These are phyloP conservation scores for Cossypha polioptera DNA, from an alignment of 2,797 vertebrate genomes.

Conservation along the genomic window DNA sequence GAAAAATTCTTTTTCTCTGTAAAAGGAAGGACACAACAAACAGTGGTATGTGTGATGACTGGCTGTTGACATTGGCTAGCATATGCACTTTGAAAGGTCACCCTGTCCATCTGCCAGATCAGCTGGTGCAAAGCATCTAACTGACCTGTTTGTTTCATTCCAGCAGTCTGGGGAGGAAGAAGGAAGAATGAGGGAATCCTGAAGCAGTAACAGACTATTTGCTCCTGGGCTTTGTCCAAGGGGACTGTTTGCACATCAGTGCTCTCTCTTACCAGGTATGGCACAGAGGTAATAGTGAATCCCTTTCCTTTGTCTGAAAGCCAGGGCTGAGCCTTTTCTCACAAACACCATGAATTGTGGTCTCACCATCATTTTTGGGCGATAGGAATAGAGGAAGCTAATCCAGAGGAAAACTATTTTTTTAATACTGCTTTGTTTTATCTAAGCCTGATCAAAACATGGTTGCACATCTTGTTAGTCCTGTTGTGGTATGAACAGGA, in stretches of 20 bases:
- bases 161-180: neutral
- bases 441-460: neutral
- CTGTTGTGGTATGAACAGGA: neutral
- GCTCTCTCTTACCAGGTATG: neutral
- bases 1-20: neutral
- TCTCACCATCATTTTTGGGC: neutral
- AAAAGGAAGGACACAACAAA: neutral
- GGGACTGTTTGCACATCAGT: neutral
- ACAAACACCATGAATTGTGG: neutral
- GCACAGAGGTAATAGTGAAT: neutral
- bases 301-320: neutral
- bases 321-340: neutral
- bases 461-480: neutral
- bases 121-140: neutral
- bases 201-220: neutral
- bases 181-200: neutral
- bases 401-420: neutral
- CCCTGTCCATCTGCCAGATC: neutral
- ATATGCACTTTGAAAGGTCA: neutral
- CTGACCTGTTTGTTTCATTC: constrained; percentile 42
- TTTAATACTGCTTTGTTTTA: neutral
- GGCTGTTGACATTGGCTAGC: neutral
- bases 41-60: neutral
- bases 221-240: neutral
- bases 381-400: neutral